Base-by-base conservation (phyloP, 1,140 invertebrate species). In the Musca domestica region DNA sequence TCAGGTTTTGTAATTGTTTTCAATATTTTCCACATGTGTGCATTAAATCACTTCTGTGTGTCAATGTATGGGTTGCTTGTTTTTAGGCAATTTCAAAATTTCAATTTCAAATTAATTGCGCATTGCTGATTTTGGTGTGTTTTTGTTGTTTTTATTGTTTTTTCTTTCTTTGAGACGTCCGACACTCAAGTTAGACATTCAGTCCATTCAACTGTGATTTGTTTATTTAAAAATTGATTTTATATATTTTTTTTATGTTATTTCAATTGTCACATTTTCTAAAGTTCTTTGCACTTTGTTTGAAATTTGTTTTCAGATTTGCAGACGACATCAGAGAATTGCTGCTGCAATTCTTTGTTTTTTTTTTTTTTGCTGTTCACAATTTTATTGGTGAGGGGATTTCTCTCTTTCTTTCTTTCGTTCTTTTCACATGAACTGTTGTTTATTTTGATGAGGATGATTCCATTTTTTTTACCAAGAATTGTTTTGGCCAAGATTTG, bases 241-340 rank as follows among this genome's bases (percentile, higher is more conserved):
- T n/a, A n/a, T n/a, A n/a, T 30, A 30, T 30, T 30, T 30, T 30
- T n/a, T 30, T 30, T 30, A 30, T 30, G n/a, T 12, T 5, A 41
- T 41, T 41, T 41, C 5, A 41, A 41, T 41, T 41, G 56, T 61
- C 56, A 61, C 56, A 61, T 61, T 61, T 61, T 61, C 56, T 61
- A 61, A 20, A 61, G 56, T 61, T 61, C 56, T 61, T 61, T 61
- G 56, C 56, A 34, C 56, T 61, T 61, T 41, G 10, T 9, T 41
- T 41, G 6, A 41, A 41, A 41, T 41, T 2, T 10, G 34, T 12
- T 41, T 41, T 41, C 6, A 41, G n/a, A 30, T 30, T 30, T 41
- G 34, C n/a, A n/a, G n/a, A n/a, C n/a, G n/a, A n/a, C n/a, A n/a
- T n/a, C n/a, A n/a, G n/a, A 9, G 2, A 41, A 9, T 5, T 41